Evolutionary conservation across 2,113 vertebrate species (phyloP).

Genomic region (Bagarius yarrelli): DNA sequence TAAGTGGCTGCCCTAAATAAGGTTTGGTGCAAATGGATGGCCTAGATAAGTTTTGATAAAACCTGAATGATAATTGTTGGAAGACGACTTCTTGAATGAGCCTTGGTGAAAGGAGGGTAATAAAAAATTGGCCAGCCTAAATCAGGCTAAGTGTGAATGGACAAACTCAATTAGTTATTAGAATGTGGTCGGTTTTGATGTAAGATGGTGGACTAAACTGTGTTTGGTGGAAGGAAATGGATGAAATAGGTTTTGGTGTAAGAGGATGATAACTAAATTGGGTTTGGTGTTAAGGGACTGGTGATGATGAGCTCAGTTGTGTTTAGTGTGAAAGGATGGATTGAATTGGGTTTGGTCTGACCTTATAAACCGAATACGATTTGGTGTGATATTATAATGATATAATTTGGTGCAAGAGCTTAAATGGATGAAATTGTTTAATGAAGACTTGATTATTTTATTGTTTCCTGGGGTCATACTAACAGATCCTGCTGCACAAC

Average conservation of each 20-base stretch:
- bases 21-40: not conserved
- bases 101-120: no score
- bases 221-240: not conserved
- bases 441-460: conserved; percentile 17
- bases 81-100: no score
- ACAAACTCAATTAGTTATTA: no score
- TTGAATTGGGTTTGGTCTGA: not conserved
- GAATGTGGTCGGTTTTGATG: not conserved
- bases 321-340: not conserved
- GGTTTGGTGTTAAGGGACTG: no score
- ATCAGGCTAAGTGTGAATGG: no score
- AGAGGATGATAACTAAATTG: no score
- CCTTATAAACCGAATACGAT: not conserved
- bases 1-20: not conserved
- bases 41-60: no score
- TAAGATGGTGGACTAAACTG: not conserved
- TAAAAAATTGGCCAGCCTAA: not conserved
- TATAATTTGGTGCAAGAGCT: not conserved
- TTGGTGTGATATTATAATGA: conserved; percentile 1
- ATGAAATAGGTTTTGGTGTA: no score
- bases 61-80: no score
- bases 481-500: conserved; percentile 21
- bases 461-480: conserved; percentile 4
- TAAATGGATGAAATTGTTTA: conserved; percentile 1
- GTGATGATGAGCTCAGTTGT: no score